Percentiles rank a stretch among this genome's conserved stretches.
These are phyloP conservation scores for Phrynocephalus vlangalii DNA, from an alignment of 2,797 vertebrate genomes.

Conservation along the genomic window DNA sequence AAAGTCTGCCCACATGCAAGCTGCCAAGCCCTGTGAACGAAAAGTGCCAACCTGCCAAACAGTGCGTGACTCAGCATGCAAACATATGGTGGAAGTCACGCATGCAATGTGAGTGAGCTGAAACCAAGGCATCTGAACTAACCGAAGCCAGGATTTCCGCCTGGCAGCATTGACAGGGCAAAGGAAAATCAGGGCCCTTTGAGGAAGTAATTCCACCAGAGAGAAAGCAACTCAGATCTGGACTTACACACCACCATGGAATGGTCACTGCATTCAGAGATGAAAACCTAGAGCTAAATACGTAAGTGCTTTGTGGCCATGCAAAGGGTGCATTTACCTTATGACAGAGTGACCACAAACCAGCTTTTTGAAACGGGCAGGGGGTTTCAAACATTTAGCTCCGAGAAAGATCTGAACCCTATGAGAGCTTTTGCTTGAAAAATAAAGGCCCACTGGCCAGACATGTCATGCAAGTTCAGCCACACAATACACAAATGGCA, in stretches of 20 bases:
- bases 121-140: slow-evolving; percentile 14
- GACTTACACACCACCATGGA: background rate
- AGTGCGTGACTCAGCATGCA: slow-evolving; percentile 21
- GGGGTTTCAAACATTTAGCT: background rate
- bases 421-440: background rate
- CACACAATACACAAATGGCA: no score
- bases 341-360: background rate
- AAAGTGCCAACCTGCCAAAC: slow-evolving; percentile 15
- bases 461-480: background rate
- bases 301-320: background rate
- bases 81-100: slow-evolving; percentile 35
- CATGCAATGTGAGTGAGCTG: slow-evolving; percentile 2
- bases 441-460: background rate
- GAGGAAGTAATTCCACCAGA: background rate
- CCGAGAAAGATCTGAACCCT: background rate
- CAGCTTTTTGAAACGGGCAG: background rate
- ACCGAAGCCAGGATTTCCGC: slow-evolving; percentile 10
- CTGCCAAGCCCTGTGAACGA: slow-evolving; percentile 24
- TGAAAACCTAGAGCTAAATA: background rate
- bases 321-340: background rate
- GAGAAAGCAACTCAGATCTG: slow-evolving; percentile 3
- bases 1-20: slow-evolving; percentile 45
- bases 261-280: background rate
- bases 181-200: background rate
- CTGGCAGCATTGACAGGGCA: background rate